These are phyloP conservation scores for Syrmaticus mikado DNA, from an alignment of 2,113 vertebrate species.

Conservation along the genomic window DNA sequence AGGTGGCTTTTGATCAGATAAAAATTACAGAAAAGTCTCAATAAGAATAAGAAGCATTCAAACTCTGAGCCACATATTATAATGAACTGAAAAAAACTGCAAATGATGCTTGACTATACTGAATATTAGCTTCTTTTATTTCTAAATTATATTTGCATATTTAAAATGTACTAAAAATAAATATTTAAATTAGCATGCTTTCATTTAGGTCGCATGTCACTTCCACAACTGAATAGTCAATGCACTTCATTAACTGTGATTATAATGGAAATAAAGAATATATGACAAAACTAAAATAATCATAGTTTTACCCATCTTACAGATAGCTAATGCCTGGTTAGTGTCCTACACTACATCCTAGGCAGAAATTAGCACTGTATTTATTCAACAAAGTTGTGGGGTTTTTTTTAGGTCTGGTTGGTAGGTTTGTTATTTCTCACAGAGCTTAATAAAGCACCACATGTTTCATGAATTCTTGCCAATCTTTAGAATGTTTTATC, in stretches of 20 bases:
- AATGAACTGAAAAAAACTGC: background rate
- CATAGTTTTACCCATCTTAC: background rate
- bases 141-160: background rate
- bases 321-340: background rate
- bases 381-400: background rate
- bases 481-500: slow-evolving; percentile 14
- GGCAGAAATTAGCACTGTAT: background rate
- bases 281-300: background rate
- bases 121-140: background rate
- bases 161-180: background rate
- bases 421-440: slow-evolving; percentile 7
- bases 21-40: background rate
- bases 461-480: background rate
- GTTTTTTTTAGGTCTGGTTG: background rate
- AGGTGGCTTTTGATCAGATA: background rate
- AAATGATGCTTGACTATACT: background rate
- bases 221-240: background rate
- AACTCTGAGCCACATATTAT: background rate
- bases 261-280: background rate
- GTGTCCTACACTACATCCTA: background rate
- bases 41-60: background rate
- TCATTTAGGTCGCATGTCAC: background rate
- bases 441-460: slow-evolving; percentile 19
- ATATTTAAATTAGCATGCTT: background rate
- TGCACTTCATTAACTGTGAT: background rate